Conservation (phyloP, 2,797 vertebrate genomes). For the Thripadectes ignobilis region DNA sequence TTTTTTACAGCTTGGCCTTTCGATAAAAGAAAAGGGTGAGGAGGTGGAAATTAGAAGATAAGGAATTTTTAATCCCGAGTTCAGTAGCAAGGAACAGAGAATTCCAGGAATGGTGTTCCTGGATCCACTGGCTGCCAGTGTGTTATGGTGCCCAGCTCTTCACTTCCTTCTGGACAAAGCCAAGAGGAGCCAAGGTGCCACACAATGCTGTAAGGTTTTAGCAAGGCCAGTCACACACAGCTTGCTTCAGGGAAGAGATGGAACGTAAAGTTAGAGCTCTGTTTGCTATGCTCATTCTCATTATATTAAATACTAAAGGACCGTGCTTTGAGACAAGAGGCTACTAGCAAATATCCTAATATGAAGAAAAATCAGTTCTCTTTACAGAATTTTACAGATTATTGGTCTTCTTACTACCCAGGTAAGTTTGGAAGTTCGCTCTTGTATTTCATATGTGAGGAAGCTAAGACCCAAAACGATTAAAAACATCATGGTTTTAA, state of each 20-base stretch:
- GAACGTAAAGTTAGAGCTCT: background rate
- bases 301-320: background rate
- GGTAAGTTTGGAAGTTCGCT: background rate
- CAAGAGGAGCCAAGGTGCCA: background rate
- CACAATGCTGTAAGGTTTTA: background rate
- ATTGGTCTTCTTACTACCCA: background rate
- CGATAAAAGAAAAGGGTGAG: background rate
- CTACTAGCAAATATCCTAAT: background rate
- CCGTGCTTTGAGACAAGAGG: background rate
- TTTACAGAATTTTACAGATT: background rate
- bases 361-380: background rate
- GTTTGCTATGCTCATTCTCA: background rate
- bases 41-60: background rate
- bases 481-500: background rate
- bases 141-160: background rate
- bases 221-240: background rate
- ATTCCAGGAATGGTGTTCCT: background rate
- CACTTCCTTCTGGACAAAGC: background rate
- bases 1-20: background rate
- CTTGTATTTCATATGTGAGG: background rate
- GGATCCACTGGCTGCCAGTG: background rate
- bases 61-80: background rate
- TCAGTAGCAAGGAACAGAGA: background rate
- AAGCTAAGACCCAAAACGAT: background rate
- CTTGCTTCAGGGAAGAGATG: background rate